These are phyloP conservation scores for Plutomurus gul DNA, from an alignment of 1,140 invertebrate species.

Conservation along the genomic window DNA sequence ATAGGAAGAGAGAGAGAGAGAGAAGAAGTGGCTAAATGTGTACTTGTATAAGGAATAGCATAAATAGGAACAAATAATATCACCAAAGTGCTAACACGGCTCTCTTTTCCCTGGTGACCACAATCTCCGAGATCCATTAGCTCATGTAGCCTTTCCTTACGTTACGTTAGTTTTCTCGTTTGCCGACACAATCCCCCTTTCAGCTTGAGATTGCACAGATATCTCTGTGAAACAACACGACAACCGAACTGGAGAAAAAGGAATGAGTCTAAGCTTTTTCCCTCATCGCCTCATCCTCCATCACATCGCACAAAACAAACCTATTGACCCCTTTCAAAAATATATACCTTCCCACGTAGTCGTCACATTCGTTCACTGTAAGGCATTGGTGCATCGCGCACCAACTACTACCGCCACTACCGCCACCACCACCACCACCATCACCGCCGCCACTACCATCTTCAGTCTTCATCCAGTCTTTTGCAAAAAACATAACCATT, in stretches of 20 bases:
- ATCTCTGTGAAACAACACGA: not conserved
- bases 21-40: too few species aligned
- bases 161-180: not conserved
- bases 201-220: not conserved
- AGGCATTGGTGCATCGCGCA: too few species aligned
- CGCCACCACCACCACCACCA: not conserved
- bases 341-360: not conserved
- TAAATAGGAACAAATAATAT: constrained; percentile 15
- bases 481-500: too few species aligned
- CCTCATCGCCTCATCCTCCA: not conserved
- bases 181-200: constrained; percentile 2
- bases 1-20: too few species aligned
- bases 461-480: too few species aligned
- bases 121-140: constrained; percentile 34
- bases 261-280: not conserved
- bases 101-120: constrained; percentile 26
- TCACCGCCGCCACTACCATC: not conserved
- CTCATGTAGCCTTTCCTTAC: constrained; percentile 10
- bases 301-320: not conserved
- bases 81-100: constrained; percentile 28
- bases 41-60: too few species aligned
- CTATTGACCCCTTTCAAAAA: constrained; percentile 2
- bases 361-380: not conserved
- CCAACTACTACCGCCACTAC: not conserved
- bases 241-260: not conserved